Conservation (phyloP, 2,888 invertebrate species). For the Himalopsyche kuldschensis region DNA sequence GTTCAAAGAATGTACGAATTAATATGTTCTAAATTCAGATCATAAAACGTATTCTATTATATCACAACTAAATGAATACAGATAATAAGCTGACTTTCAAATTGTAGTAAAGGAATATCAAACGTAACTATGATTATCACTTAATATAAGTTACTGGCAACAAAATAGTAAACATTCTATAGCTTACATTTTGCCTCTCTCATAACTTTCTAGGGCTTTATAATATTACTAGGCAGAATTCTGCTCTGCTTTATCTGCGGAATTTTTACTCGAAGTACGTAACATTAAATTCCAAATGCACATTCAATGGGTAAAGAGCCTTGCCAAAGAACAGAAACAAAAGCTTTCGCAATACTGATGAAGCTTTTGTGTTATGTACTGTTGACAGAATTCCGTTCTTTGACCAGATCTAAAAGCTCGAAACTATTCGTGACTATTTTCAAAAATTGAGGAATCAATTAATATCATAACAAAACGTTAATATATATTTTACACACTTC, state of each 20-base stretch:
- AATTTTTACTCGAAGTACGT: neutral
- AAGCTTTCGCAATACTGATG: neutral
- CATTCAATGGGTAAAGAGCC: neutral
- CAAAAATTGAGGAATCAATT: neutral
- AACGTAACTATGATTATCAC: too few relatives aligned
- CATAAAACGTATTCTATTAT: too few relatives aligned
- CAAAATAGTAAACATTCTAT: neutral
- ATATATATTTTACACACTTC: too few relatives aligned
- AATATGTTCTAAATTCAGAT: too few relatives aligned
- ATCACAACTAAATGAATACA: too few relatives aligned
- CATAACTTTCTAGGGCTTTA: neutral
- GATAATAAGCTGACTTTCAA: too few relatives aligned
- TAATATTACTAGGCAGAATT: neutral
- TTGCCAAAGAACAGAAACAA: neutral
- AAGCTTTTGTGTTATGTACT: neutral
- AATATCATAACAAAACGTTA: too few relatives aligned
- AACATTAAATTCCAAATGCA: neutral
- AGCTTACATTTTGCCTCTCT: neutral
- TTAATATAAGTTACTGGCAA: neutral
- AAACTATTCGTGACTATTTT: neutral
- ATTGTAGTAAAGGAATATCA: too few relatives aligned
- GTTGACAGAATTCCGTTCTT: neutral
- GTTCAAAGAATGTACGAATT: too few relatives aligned
- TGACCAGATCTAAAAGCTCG: neutral
- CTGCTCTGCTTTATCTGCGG: neutral